Percentiles rank a stretch among this genome's conserved stretches.
Evolutionary conservation across 2,113 vertebrate species (phyloP).

Genomic region (Poeciliopsis occidentalis): DNA sequence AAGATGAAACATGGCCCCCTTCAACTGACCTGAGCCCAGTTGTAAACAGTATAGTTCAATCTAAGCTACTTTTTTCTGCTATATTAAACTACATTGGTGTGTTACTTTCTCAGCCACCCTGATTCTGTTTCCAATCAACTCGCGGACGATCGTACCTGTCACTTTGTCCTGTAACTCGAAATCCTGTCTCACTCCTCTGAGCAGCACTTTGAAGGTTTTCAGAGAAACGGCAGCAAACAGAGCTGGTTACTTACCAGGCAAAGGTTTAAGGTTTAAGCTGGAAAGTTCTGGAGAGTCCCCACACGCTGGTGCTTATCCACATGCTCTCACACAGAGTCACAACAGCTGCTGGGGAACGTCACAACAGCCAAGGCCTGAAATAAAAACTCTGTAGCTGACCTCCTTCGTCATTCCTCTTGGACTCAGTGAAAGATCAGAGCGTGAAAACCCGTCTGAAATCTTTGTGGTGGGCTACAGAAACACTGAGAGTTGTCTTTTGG

Average conservation of each 20-base stretch:
- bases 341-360: constrained; percentile 65
- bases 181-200: no score
- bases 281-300: constrained; percentile 38
- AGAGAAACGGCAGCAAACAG: not conserved
- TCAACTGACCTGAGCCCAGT: no score
- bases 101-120: no score
- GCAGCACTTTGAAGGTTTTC: no score
- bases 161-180: no score
- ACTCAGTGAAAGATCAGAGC: constrained; percentile 4
- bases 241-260: constrained; percentile 55
- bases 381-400: constrained; percentile 42
- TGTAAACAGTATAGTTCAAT: no score
- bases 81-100: no score
- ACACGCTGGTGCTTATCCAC: constrained; percentile 11
- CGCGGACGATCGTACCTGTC: no score
- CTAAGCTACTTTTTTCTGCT: no score
- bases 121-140: no score
- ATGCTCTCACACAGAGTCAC: constrained; percentile 19
- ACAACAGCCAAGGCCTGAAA: constrained; percentile 41
- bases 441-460: not conserved
- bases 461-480: not conserved
- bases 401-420: constrained; percentile 6
- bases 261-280: constrained; percentile 23
- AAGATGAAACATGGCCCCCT: not conserved
- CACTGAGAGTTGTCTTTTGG: not conserved